Percentiles rank a stretch among this genome's conserved stretches.
Evolutionary conservation across 2,113 vertebrate species (phyloP).

Genomic region (Tragelaphus scriptus): DNA sequence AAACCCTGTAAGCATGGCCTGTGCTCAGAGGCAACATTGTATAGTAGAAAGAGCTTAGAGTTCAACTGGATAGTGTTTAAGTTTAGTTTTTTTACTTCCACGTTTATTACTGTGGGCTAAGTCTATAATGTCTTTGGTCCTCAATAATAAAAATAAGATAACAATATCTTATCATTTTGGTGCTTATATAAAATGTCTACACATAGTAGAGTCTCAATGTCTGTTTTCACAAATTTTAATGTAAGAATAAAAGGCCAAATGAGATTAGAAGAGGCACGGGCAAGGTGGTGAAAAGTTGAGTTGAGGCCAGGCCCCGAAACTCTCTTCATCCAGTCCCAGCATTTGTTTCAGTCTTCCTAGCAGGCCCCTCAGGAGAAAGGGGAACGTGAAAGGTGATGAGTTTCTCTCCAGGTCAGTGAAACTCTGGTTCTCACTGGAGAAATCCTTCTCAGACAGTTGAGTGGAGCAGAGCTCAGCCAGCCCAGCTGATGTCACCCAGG

Average conservation of each 20-base stretch:
- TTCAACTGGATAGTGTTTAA: background rate
- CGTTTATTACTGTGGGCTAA: background rate
- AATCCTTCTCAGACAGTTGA: background rate
- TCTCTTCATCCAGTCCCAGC: background rate
- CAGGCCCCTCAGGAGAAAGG: background rate
- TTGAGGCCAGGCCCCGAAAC: background rate
- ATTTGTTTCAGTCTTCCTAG: background rate
- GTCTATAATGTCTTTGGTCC: background rate
- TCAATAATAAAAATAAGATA: background rate
- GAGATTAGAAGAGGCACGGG: background rate
- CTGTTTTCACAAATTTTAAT: background rate
- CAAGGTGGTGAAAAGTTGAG: background rate
- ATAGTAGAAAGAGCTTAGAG: background rate
- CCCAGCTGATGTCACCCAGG: background rate
- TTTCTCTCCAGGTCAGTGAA: background rate
- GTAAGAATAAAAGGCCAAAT: background rate
- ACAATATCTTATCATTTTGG: background rate
- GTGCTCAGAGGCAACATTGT: background rate
- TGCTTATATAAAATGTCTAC: background rate
- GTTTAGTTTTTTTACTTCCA: background rate
- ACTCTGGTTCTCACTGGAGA: background rate
- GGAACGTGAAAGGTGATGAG: fast-evolving
- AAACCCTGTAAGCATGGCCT: background rate
- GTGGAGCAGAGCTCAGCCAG: background rate
- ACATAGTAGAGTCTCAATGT: background rate